Evolutionary conservation across 2,113 vertebrate species (phyloP).

Genomic region (Prionailurus bengalensis): DNA sequence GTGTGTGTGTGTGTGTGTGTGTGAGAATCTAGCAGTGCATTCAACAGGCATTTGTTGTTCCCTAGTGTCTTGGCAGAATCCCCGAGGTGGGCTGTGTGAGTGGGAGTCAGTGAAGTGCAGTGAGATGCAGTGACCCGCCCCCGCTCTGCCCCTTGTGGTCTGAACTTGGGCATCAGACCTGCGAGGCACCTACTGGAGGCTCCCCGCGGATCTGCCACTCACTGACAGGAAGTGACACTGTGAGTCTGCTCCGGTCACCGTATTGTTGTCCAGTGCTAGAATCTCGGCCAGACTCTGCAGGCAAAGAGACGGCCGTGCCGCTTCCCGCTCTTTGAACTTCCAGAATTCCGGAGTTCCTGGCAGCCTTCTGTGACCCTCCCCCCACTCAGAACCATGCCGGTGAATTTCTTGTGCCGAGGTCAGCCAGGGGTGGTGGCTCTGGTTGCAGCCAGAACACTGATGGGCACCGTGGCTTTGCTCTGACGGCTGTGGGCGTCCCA

Average conservation of each 20-base stretch:
- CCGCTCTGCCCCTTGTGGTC: not conserved
- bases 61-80: not conserved
- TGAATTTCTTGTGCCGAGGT: not conserved
- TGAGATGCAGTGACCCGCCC: not conserved
- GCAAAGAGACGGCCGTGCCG: not conserved
- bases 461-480: accelerated
- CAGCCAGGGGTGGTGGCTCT: not conserved
- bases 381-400: not conserved
- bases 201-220: not conserved
- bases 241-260: not conserved
- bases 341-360: not conserved
- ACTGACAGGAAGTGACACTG: not conserved
- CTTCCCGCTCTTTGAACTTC: not conserved
- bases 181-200: accelerated
- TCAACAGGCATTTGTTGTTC: no score
- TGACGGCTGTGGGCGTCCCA: not conserved
- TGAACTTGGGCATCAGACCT: not conserved
- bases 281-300: not conserved
- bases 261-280: not conserved
- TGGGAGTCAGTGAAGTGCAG: not conserved
- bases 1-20: not conserved
- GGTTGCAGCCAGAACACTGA: not conserved
- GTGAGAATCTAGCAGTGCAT: not conserved
- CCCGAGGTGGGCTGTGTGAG: accelerated
- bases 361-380: not conserved